These are phyloP conservation scores for Oryzias curvinotus DNA, from an alignment of 2,113 vertebrate genomes.

Conservation along the genomic window DNA sequence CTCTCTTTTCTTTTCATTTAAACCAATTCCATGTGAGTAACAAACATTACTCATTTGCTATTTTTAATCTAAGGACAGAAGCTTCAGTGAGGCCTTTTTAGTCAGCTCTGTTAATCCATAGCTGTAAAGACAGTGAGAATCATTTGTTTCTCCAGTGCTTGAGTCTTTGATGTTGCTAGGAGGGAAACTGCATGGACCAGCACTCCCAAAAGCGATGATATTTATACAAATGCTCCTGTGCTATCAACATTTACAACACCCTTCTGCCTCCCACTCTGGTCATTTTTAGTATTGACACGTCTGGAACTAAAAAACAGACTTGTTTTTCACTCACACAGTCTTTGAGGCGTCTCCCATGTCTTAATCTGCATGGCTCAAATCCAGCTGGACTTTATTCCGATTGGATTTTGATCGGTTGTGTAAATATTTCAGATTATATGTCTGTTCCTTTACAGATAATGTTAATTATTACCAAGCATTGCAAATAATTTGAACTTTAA, in stretches of 20 bases:
- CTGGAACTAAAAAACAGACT: no score
- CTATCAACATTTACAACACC: not conserved
- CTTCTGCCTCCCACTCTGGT: accelerated
- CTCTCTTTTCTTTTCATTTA: not conserved
- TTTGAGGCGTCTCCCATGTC: not conserved
- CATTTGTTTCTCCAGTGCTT: slow-evolving; percentile 22
- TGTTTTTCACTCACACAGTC: not conserved
- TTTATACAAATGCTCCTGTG: not conserved
- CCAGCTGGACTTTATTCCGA: not conserved
- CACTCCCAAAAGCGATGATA: slow-evolving; percentile 7
- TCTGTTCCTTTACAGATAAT: no score
- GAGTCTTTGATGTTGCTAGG: slow-evolving; percentile 17
- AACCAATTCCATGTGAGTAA: not conserved
- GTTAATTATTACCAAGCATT: no score
- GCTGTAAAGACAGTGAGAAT: not conserved
- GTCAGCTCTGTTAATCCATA: slow-evolving; percentile 3
- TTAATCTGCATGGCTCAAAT: not conserved
- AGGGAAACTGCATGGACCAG: slow-evolving; percentile 2
- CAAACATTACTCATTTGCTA: slow-evolving; percentile 3
- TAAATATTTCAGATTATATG: no score
- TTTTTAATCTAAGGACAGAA: slow-evolving; percentile 2
- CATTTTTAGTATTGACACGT: not conserved
- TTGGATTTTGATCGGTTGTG: no score
- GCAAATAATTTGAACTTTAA: no score
- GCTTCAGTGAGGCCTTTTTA: not conserved